Conservation (phyloP, 2,888 invertebrate species). For the Andrena chrysosceles region DNA sequence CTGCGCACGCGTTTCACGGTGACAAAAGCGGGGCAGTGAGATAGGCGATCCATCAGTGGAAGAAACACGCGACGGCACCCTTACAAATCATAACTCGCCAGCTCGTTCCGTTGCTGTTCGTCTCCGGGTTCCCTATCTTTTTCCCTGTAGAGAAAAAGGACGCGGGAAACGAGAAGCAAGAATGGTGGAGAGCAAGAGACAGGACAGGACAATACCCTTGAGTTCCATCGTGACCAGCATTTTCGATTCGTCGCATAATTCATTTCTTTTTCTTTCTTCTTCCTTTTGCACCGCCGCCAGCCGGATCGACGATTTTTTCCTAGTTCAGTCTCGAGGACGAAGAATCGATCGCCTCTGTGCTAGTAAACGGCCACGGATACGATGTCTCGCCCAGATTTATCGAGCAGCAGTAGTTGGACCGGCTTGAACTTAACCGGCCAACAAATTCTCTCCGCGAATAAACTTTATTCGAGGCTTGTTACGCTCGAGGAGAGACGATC, state of each 20-base stretch:
- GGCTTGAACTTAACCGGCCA: conserved; percentile 3
- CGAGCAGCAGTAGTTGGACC: neutral
- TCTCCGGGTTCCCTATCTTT: conserved; percentile 35
- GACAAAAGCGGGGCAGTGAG: conserved; percentile 54
- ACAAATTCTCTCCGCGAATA: neutral
- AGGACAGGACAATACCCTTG: conserved; percentile 75
- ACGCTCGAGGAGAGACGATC: neutral
- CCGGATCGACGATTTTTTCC: conserved; percentile 35
- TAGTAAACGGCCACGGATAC: conserved; percentile 11
- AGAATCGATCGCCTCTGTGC: conserved; percentile 64
- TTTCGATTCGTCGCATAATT: conserved; percentile 77
- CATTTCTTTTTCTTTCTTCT: conserved; percentile 62
- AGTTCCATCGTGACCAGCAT: conserved; percentile 77
- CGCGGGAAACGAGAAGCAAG: conserved; percentile 9
- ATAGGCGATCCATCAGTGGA: conserved; percentile 70
- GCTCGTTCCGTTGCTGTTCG: conserved; percentile 33
- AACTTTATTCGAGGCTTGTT: conserved; percentile 5
- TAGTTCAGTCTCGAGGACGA: conserved; percentile 44
- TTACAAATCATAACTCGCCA: conserved; percentile 71
- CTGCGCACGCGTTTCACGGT: conserved; percentile 3
- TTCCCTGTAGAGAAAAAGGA: neutral
- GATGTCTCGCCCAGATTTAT: neutral
- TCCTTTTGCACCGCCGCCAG: conserved; percentile 13
- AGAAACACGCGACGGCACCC: conserved; percentile 67
- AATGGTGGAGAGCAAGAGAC: neutral